These are phyloP conservation scores for Petrocephalus zakoni DNA, from an alignment of 2,113 vertebrate species.

Conservation along the genomic window DNA sequence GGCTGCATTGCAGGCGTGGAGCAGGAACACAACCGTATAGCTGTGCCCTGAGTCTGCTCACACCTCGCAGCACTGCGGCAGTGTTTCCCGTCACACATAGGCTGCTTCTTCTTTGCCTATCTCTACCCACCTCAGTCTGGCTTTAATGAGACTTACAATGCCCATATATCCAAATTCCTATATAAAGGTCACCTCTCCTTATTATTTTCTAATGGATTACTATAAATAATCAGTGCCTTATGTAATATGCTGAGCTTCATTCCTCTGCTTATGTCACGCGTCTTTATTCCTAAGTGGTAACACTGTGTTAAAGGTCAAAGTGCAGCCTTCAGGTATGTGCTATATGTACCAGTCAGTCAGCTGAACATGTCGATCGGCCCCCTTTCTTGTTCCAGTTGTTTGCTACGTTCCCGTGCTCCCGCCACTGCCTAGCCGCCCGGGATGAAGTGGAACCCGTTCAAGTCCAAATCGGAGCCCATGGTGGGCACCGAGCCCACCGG, in stretches of 20 bases:
- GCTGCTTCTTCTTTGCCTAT: neutral
- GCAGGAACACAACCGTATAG: neutral
- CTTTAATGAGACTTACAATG: neutral
- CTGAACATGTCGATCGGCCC: neutral
- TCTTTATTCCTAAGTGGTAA: neutral
- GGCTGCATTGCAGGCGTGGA: neutral
- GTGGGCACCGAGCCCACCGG: constrained; percentile 56
- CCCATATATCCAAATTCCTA: neutral
- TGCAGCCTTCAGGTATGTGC: neutral
- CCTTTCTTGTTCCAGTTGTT: neutral
- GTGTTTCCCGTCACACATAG: neutral
- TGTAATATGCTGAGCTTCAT: neutral
- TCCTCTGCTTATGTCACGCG: neutral
- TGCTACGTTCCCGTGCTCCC: constrained; percentile 38
- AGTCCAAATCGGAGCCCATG: constrained; percentile 64
- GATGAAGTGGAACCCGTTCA: constrained; percentile 85
- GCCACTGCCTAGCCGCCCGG: constrained; percentile 44
- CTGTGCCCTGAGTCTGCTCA: neutral
- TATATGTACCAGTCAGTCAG: neutral
- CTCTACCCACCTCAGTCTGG: neutral
- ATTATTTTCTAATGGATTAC: neutral
- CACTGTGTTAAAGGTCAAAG: neutral
- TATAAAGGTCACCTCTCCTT: neutral
- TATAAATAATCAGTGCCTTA: neutral
- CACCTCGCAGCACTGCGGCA: neutral